A percentile compares a stretch with the other conserved stretches of the same genome.
These are phyloP conservation scores for Melanotaenia parkinsoni DNA, from an alignment of 2,797 vertebrate genomes.

Conservation along the genomic window DNA sequence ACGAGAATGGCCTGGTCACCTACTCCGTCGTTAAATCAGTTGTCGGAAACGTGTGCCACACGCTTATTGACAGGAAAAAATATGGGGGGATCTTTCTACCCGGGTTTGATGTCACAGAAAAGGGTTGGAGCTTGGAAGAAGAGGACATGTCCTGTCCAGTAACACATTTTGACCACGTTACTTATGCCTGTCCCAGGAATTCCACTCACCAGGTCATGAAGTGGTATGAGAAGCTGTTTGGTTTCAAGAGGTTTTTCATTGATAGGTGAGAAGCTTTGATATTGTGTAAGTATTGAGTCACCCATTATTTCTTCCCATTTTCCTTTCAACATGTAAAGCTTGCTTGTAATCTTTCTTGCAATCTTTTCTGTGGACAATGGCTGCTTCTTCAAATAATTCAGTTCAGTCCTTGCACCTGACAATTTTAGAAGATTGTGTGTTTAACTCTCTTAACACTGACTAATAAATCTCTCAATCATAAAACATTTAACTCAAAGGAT, in stretches of 20 bases:
- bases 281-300: neutral
- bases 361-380: neutral
- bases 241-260: slow-evolving; percentile 89
- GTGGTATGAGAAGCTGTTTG: slow-evolving; percentile 90
- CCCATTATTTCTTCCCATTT: neutral
- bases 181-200: slow-evolving; percentile 84
- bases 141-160: slow-evolving; percentile 62
- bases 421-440: neutral
- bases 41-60: slow-evolving; percentile 91
- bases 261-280: slow-evolving; percentile 64
- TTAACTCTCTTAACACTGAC: neutral
- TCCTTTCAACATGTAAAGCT: neutral
- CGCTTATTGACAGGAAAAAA: slow-evolving; percentile 85
- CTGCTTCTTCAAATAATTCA: neutral
- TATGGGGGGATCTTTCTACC: slow-evolving; percentile 89
- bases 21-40: slow-evolving; percentile 87
- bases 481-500: neutral
- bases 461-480: neutral
- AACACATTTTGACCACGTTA: slow-evolving; percentile 93
- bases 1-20: slow-evolving; percentile 81
- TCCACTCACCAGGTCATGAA: slow-evolving; percentile 76
- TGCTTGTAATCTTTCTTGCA: neutral
- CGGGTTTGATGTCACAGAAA: slow-evolving; percentile 79
- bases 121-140: slow-evolving; percentile 17
- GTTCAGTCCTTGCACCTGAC: neutral